These are phyloP conservation scores for Blastobasis lacticolella DNA, from an alignment of 2,888 invertebrate genomes.

Conservation along the genomic window DNA sequence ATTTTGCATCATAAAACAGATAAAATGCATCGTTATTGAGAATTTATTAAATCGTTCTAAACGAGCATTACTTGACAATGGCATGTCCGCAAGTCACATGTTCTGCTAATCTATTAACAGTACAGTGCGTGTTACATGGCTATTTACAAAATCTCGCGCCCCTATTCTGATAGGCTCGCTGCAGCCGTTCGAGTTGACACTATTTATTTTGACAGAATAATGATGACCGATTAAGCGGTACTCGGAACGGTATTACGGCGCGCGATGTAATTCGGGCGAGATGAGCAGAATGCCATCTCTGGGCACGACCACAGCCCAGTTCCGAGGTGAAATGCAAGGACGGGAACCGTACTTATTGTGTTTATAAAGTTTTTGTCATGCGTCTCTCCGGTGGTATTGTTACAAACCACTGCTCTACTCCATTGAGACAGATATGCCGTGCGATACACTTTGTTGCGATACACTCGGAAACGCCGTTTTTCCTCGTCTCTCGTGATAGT, in stretches of 20 bases:
- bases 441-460: conserved; percentile 50
- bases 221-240: conserved; percentile 52
- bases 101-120: too few species aligned
- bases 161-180: too few species aligned
- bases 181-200: too few species aligned
- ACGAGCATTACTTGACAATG: too few species aligned
- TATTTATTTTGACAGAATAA: conserved; percentile 32
- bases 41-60: too few species aligned
- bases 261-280: conserved; percentile 47
- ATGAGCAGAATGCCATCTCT: conserved; percentile 42
- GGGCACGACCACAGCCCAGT: conserved; percentile 48
- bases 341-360: conserved; percentile 56
- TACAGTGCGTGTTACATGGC: too few species aligned
- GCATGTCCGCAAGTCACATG: too few species aligned
- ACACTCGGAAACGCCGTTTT: conserved; percentile 42
- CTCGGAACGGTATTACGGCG: conserved; percentile 53
- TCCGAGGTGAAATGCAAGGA: conserved; percentile 57
- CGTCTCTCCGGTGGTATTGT: conserved; percentile 57
- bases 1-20: not conserved
- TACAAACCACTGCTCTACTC: conserved; percentile 48
- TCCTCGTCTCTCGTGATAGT: conserved; percentile 45
- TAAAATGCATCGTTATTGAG: too few species aligned
- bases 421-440: conserved; percentile 60
- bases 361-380: conserved; percentile 57
- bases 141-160: too few species aligned